Percentiles rank a stretch among this genome's conserved stretches.
Evolutionary conservation across 2,797 vertebrate genomes (phyloP).

Genomic region (Alcedo quadribrachys): DNA sequence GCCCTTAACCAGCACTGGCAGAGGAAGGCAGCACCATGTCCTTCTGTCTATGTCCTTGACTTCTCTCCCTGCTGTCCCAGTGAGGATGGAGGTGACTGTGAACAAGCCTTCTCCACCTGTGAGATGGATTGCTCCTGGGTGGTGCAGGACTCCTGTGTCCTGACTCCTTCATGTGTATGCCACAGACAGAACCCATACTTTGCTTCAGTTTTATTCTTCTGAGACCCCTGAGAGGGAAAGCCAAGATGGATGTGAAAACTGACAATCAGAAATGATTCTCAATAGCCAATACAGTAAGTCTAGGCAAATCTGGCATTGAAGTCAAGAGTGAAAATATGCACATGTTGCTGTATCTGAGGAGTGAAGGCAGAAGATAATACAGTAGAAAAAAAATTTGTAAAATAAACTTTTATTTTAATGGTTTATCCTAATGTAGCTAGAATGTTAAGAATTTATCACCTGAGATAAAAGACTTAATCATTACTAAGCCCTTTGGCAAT

Average conservation of each 20-base stretch:
- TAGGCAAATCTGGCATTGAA: background rate
- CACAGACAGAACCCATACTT: background rate
- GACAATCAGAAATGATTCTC: background rate
- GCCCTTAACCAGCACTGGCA: background rate
- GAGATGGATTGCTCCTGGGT: background rate
- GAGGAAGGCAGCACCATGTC: background rate
- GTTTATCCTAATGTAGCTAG: background rate
- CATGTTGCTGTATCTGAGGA: background rate
- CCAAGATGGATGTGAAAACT: background rate
- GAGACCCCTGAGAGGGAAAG: background rate
- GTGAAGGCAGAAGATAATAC: background rate
- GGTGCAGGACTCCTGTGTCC: background rate
- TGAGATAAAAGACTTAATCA: conserved; percentile 68
- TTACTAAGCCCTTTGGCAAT: conserved; percentile 54
- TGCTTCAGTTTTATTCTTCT: background rate
- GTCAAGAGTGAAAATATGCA: background rate
- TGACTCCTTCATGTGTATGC: background rate
- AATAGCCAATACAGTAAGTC: background rate
- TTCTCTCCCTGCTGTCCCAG: accelerated
- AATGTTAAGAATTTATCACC: conserved; percentile 62
- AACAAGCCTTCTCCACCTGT: accelerated
- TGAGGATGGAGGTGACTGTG: accelerated
- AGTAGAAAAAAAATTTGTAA: background rate
- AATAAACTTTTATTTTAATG: conserved; percentile 42
- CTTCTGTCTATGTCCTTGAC: background rate